These are phyloP conservation scores for Napeogenes sylphis DNA, from an alignment of 2,888 invertebrate genomes.

Conservation along the genomic window DNA sequence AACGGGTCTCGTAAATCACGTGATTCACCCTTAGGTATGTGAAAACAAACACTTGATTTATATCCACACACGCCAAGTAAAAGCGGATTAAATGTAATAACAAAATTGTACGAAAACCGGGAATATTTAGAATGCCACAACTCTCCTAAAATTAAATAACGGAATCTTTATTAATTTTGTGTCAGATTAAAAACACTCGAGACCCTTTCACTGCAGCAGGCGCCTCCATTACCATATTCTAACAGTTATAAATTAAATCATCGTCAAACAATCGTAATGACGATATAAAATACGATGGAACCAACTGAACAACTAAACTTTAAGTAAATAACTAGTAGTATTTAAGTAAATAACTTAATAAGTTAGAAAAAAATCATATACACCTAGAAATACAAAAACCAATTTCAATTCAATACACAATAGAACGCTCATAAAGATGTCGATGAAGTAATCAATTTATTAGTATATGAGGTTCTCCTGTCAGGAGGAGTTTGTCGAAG, in stretches of 20 bases:
- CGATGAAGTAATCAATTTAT: conserved; percentile 7
- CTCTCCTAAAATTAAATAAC: conserved; percentile 49
- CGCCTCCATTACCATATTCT: conserved; percentile 58
- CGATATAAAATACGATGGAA: conserved; percentile 18
- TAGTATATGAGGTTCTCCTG: conserved; percentile 22
- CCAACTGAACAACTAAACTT: neutral
- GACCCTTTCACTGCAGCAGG: conserved; percentile 48
- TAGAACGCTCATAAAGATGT: neutral
- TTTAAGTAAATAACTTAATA: neutral
- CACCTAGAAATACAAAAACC: neutral
- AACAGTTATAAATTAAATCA: conserved; percentile 57
- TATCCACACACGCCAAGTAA: conserved; percentile 36
- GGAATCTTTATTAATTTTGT: conserved; percentile 61
- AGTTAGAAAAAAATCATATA: neutral
- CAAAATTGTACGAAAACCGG: conserved; percentile 39
- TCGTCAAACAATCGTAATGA: conserved; percentile 41
- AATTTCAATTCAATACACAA: too few relatives aligned
- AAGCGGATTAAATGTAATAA: conserved; percentile 42
- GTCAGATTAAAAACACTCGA: conserved; percentile 65
- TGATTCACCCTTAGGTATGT: conserved; percentile 36
- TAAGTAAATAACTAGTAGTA: neutral
- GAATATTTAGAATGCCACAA: conserved; percentile 35
- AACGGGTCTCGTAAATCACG: conserved; percentile 31
- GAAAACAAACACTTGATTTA: conserved; percentile 39
- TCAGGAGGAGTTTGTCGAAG: conserved; percentile 41